phyloP scores from a whole-genome alignment of 2,797 vertebrate genomes.

The Rhadinocentrus ornatus region DNA sequence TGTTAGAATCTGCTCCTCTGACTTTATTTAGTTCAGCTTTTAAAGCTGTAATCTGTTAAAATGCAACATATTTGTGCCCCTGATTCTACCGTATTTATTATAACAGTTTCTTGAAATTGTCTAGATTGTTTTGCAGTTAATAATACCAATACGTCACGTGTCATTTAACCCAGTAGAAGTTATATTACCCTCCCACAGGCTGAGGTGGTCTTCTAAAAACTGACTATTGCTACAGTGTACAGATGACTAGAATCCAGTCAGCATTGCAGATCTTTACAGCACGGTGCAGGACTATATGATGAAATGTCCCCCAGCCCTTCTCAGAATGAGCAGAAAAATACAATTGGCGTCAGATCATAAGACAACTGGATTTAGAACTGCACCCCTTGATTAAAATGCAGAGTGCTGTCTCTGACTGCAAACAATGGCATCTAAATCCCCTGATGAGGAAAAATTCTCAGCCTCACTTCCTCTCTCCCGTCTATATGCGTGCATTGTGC shows the following conservation, averaged over 20 bases:
- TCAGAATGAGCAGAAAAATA: slow-evolving; percentile 22
- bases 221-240: slow-evolving; percentile 12
- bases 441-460: slow-evolving; percentile 52
- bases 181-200: not conserved
- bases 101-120: not conserved
- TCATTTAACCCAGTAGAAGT: not conserved
- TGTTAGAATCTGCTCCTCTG: not conserved
- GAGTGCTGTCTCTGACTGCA: slow-evolving; percentile 53
- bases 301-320: slow-evolving; percentile 16
- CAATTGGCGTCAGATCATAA: slow-evolving; percentile 52
- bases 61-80: not conserved
- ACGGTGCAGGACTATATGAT: slow-evolving; percentile 18
- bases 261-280: slow-evolving; percentile 20
- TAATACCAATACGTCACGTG: not conserved
- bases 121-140: not conserved
- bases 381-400: slow-evolving; percentile 64
- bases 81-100: not conserved
- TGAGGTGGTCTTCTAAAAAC: slow-evolving; percentile 7
- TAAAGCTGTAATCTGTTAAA: slow-evolving; percentile 4
- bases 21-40: not conserved
- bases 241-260: slow-evolving; percentile 20
- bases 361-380: slow-evolving; percentile 53
- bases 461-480: slow-evolving; percentile 36
- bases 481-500: slow-evolving; percentile 23
- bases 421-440: slow-evolving; percentile 69